Percentiles rank a stretch among this genome's conserved stretches.
phyloP scores from a whole-genome alignment of 2,797 vertebrate species.

The Lacerta viridis region DNA sequence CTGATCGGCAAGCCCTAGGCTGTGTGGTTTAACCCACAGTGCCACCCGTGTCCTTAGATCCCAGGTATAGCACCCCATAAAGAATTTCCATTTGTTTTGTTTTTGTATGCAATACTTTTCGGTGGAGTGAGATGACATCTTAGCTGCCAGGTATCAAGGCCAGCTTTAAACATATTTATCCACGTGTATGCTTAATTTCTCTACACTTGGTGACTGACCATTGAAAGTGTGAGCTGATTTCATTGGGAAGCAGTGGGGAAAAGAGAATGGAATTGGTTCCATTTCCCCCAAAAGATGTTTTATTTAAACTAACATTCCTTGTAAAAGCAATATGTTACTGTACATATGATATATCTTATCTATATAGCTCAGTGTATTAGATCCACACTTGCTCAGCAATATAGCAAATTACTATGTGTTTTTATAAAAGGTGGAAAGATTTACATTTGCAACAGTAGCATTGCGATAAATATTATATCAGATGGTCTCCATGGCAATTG shows the following conservation, averaged over 20 bases:
- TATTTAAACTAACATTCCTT: background rate
- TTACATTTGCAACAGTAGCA: conserved; percentile 10
- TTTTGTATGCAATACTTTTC: background rate
- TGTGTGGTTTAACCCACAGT: too few relatives aligned
- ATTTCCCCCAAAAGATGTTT: background rate
- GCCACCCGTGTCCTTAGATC: too few relatives aligned
- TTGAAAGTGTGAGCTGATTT: background rate
- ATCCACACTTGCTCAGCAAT: background rate
- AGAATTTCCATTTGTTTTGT: background rate
- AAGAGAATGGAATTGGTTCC: background rate
- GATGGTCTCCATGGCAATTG: background rate
- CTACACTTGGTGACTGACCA: background rate
- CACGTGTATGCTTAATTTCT: background rate
- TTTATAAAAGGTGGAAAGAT: conserved; percentile 4
- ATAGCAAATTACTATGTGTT: background rate
- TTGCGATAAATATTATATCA: background rate
- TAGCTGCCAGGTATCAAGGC: background rate
- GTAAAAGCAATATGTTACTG: background rate
- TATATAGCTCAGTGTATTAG: background rate
- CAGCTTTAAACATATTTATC: background rate
- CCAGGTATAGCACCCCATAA: background rate
- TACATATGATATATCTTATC: background rate
- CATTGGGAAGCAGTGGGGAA: background rate
- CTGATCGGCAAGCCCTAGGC: too few relatives aligned
- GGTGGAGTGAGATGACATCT: background rate